A percentile compares a stretch with the other conserved stretches of the same genome.
phyloP scores from a whole-genome alignment of 2,113 vertebrate genomes.

The Parotia lawesii region DNA sequence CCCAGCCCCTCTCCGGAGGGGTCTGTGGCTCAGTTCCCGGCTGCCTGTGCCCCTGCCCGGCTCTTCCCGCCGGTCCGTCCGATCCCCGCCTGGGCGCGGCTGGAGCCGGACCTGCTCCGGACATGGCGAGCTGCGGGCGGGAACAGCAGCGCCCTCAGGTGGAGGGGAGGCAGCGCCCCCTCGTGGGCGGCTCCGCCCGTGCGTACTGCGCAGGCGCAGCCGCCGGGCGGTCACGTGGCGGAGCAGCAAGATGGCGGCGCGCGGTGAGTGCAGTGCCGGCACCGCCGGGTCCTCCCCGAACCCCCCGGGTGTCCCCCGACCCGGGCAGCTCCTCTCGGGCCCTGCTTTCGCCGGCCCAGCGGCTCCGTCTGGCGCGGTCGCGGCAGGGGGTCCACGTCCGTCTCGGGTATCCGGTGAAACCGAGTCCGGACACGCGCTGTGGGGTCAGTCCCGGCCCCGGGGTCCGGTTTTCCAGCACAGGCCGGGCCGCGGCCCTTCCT shows the following conservation, averaged over 20 bases:
- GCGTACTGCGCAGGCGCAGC: not conserved
- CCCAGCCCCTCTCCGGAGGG: not conserved
- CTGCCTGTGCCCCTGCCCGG: not conserved
- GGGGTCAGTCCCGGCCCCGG: not conserved
- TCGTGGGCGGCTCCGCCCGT: not conserved
- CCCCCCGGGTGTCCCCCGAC: fast-evolving
- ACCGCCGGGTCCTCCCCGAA: fast-evolving
- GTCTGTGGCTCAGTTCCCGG: not conserved
- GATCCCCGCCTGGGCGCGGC: not conserved
- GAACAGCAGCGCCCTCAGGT: not conserved
- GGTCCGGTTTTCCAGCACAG: not conserved
- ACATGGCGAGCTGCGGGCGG: not conserved
- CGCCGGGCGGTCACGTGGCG: not conserved
- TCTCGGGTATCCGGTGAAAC: not conserved
- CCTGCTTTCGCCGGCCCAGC: too few species aligned
- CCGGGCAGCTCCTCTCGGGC: not conserved
- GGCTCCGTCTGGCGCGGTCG: not conserved
- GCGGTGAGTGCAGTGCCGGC: not conserved
- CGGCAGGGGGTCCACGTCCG: fast-evolving
- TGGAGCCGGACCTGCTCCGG: too few species aligned
- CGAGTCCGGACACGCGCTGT: too few species aligned
- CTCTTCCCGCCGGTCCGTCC: not conserved
- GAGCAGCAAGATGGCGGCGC: not conserved
- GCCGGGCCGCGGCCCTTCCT: not conserved
- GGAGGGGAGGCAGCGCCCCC: not conserved